Evolutionary conservation across 2,797 vertebrate genomes (phyloP), one percentile per base, ranked within the genome.

Genomic region (Galaxias olidus): DNA sequence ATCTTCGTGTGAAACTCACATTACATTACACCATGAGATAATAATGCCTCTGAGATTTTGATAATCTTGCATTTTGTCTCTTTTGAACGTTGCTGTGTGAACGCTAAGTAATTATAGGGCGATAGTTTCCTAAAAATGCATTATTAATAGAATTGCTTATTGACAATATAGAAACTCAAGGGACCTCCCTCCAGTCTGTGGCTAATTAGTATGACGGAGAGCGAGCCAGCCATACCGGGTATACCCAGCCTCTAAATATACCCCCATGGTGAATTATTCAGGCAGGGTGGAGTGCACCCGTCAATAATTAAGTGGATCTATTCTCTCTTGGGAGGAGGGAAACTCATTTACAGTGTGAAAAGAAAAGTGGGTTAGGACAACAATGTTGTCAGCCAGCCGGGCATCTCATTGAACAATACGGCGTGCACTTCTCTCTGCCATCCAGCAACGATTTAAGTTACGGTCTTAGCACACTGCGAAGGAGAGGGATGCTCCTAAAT

Each of bases 271-370:
- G 89, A 95, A 95, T 93, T 93, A 94, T 91, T 88, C 65, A 94
- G 75, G 4, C 0, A 57, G 76, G 83, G 83, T 83, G 86, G 90
- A 89, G 90, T 84, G 83, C 78, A 75, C 83, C 85, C 70, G 87
- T 93, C 89, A 93, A 94, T 93, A 93, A 94, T 95, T 94, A 90
- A 94, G 85, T 77, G 78, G 40, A 69, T 80, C 73, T 86, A 83
- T 92, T 89, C 88, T 87, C 88, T 87, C 79, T 88, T 89, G 84
- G 76, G 89, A 93, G 85, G 87, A 89, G 42, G 68, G 72, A 63
- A 80, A 65, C 87, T 85, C 85, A 71, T 85, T 90, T 88, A 83
- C 87, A 83, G 82, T 64, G 70, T 62, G 72, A 66, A 54, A 73
- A 64, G 74, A 79, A 67, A 82, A 86, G 79, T 73, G 76, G 71